Base-by-base conservation (phyloP, 92 coral and sea anemone genomes). In the Virgularia gustaviana region DNA sequence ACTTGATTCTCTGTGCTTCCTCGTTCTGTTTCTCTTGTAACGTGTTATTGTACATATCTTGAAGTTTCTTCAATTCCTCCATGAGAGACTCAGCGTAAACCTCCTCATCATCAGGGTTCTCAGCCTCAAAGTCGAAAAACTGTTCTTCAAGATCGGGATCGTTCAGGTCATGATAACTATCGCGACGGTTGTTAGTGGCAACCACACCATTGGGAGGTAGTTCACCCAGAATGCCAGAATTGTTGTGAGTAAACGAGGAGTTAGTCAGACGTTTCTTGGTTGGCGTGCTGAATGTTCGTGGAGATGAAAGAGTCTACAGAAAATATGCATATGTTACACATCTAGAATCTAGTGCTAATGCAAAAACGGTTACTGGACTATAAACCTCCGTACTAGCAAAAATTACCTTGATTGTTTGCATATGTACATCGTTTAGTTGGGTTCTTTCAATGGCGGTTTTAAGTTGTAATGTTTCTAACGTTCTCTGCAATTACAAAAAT, bases 391-490 rank as follows among this genome's bases (percentile, higher is more conserved):
- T n/a, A n/a, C n/a, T 24, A 57, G 3, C 12, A 28, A 1, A 47
- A 45, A 49, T 3, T 79, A 94, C 99, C 96, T 87, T 87, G 41
- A 94, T 90, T 4, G 99, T 90, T 76, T 94, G 99, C 99, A 94
- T 94, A 85, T 94, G 99, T 32, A 94, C 90, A 70, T 94, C 99
- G 57, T 94, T 89, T 44, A 89, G 39, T 15, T 94, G 89, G 25
- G 99, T 94, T 44, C 99, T 79, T 44, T 94, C 99, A 20, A 89
- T 88, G 18, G 99, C 99, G 47, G 99, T 94, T 67, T 94, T 94
- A 28, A 94, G 75, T 63, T 94, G 99, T 58, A 86, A 85, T 0
- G 96, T 86, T 55, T 94, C 99, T 18, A 94, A 75, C 31, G 96
- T 96, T 87, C 91, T 77, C 99, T 94, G 71, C 3, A 67, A 43